Evolutionary conservation across 2,888 invertebrate genomes (phyloP).

Genomic region (Temnothorax ravouxi): DNA sequence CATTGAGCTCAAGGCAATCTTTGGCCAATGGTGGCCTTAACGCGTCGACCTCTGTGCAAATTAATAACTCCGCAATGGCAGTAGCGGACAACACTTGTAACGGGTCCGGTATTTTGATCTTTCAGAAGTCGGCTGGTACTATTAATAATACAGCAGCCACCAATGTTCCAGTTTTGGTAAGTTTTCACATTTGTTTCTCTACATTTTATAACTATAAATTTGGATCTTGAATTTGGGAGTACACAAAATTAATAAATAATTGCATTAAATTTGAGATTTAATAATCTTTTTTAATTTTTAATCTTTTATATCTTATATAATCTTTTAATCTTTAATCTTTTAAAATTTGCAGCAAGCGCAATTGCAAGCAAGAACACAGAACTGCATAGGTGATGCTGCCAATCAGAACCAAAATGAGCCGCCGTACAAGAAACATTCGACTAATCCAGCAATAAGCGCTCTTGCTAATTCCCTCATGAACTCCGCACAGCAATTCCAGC

Average conservation of each 20-base stretch:
- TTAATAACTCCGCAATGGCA: conserved; percentile 79
- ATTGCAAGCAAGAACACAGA: conserved; percentile 89
- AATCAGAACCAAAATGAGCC: conserved; percentile 87
- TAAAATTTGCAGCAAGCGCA: conserved; percentile 87
- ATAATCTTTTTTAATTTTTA: conserved; percentile 6
- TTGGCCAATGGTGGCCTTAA: conserved; percentile 80
- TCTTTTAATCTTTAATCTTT: conserved; percentile 9
- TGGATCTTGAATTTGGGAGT: neutral
- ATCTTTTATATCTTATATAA: neutral
- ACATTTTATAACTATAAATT: conserved; percentile 25
- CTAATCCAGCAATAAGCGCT: conserved; percentile 91
- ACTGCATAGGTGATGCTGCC: conserved; percentile 80
- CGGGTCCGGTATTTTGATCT: conserved; percentile 86
- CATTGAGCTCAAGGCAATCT: conserved; percentile 76
- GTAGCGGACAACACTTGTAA: conserved; percentile 85
- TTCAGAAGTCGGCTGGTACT: conserved; percentile 86
- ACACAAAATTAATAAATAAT: neutral
- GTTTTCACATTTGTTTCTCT: conserved; percentile 74
- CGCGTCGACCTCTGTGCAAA: conserved; percentile 77
- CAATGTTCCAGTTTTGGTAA: conserved; percentile 91
- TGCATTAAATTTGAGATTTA: neutral
- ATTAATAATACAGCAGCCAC: conserved; percentile 87
- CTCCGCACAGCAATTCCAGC: conserved; percentile 93
- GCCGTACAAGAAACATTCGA: conserved; percentile 87
- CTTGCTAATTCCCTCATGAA: conserved; percentile 94